Evolutionary conservation across 2,888 invertebrate genomes (phyloP), one percentile per base, ranked within the genome.

Genomic region (Pilophorus perplexus): DNA sequence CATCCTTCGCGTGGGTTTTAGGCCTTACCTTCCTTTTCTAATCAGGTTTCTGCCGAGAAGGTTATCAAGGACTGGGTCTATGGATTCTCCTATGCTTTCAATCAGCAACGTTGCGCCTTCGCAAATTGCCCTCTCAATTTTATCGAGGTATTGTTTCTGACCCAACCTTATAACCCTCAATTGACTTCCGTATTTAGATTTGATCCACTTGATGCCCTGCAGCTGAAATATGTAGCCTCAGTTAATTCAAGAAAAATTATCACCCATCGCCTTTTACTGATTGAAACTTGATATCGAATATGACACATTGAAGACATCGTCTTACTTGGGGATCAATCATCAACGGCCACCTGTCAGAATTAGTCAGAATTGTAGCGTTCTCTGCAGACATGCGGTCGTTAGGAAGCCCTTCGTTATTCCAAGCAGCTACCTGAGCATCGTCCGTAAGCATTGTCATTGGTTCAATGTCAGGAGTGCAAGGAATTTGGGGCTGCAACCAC

Each of bases 321-420:
- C n/a, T n/a, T n/a, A 85, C 81, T 77, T 94, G 94, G 0, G 95
- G 95, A 79, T 96, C 96, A 72, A 96, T 94, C 85, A 96, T 92
- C 16, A 96, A 80, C 0, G 96, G 95, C 92, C 95, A 96, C 23
- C 95, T 81, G 40, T 92, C 87, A 0, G 93, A 93, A 77, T 89
- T 90, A 16, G 87, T 87, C 60, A 96, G 81, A 72, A 96, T 94
- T 16, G 91, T 90, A 3, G 95, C 96, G 77, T 96, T 96, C 78
- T 96, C 95, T 0, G 92, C 83, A 5, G 95, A 95, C 93, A 95
- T 95, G 55, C 89, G 82, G 77, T 96, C 96, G 57, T 87, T 88
- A 3, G 96, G 96, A 52, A 97, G 78, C 68, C 85, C 94, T 77
- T 93, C 92, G 76, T 96, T 96, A 76, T 95, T 94, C 96, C 96